Percentiles rank a stretch among this genome's conserved stretches.
These are phyloP conservation scores for Zaprionus lineosus DNA, from an alignment of 2,888 invertebrate species.

Conservation along the genomic window DNA sequence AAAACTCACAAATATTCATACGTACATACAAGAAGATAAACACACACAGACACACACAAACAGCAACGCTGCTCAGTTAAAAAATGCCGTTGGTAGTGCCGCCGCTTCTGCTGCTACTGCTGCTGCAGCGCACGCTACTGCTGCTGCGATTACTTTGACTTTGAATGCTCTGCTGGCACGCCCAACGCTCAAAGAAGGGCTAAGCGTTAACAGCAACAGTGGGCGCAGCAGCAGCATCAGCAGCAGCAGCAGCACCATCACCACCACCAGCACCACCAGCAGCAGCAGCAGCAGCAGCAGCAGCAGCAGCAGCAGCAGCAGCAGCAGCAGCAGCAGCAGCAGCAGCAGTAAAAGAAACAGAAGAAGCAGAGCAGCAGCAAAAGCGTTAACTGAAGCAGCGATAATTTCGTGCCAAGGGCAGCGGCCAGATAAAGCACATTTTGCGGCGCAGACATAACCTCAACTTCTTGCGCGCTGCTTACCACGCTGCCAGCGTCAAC, in stretches of 20 bases:
- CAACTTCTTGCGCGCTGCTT: slow-evolving; percentile 77
- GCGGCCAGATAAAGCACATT: slow-evolving; percentile 65
- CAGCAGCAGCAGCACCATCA: slow-evolving; percentile 5
- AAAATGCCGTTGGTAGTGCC: slow-evolving; percentile 26
- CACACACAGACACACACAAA: slow-evolving; percentile 1
- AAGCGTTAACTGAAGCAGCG: slow-evolving; percentile 4
- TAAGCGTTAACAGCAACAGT: background rate
- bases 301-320: slow-evolving; percentile 4
- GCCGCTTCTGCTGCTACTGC: background rate
- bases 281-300: slow-evolving; percentile 8
- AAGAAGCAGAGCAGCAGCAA: slow-evolving; percentile 9
- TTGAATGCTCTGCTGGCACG: slow-evolving; percentile 28
- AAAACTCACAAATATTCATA: background rate
- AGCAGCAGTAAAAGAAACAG: slow-evolving; percentile 5
- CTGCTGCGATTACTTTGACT: background rate
- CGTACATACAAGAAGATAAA: slow-evolving; percentile 1
- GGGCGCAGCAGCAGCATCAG: background rate
- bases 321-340: slow-evolving; percentile 18
- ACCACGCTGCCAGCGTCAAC: slow-evolving; percentile 68
- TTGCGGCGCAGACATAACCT: slow-evolving; percentile 77
- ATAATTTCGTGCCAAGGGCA: slow-evolving; percentile 67
- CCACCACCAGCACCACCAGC: background rate
- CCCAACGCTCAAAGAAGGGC: slow-evolving; percentile 28
- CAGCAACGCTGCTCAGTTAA: slow-evolving; percentile 13
- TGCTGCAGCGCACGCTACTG: background rate